These are phyloP conservation scores for Vandiemenella viatica DNA, from an alignment of 2,888 invertebrate genomes.

Conservation along the genomic window DNA sequence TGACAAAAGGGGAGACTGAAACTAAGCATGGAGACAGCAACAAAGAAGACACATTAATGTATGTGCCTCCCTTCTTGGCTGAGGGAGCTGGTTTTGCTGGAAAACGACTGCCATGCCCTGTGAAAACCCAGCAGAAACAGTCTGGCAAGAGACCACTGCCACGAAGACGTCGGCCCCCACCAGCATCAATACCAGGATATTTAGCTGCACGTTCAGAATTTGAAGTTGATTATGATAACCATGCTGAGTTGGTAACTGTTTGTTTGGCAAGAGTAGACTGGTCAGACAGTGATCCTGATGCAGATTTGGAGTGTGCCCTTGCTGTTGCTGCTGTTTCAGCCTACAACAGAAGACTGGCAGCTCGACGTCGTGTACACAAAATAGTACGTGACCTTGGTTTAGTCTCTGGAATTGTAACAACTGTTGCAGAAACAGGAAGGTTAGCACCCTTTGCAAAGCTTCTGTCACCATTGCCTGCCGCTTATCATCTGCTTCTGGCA, in stretches of 20 bases:
- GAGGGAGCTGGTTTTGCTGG: too few species aligned
- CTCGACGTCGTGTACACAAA: constrained; percentile 53
- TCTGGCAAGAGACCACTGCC: too few species aligned
- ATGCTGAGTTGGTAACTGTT: constrained; percentile 56
- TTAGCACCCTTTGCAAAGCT: constrained; percentile 63
- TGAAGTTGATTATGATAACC: constrained; percentile 65
- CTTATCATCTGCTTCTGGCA: constrained; percentile 57
- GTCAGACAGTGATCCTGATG: constrained; percentile 28
- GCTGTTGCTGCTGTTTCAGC: constrained; percentile 53
- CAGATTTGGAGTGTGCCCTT: constrained; percentile 42
- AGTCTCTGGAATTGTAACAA: constrained; percentile 49
- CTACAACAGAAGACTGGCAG: constrained; percentile 61
- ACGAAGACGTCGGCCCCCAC: too few species aligned
- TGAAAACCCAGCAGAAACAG: too few species aligned
- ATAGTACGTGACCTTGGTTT: constrained; percentile 69
- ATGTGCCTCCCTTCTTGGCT: too few species aligned
- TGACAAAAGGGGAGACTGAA: too few species aligned
- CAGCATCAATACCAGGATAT: constrained; percentile 75
- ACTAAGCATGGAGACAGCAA: too few species aligned
- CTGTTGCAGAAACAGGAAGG: constrained; percentile 25
- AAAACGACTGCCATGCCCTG: too few species aligned
- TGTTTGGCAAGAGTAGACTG: constrained; percentile 31
- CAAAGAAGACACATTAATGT: too few species aligned
- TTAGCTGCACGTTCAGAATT: constrained; percentile 77
- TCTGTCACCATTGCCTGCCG: constrained; percentile 53